phyloP scores from a whole-genome alignment of 2,113 vertebrate genomes.

The Scytalopus superciliaris region DNA sequence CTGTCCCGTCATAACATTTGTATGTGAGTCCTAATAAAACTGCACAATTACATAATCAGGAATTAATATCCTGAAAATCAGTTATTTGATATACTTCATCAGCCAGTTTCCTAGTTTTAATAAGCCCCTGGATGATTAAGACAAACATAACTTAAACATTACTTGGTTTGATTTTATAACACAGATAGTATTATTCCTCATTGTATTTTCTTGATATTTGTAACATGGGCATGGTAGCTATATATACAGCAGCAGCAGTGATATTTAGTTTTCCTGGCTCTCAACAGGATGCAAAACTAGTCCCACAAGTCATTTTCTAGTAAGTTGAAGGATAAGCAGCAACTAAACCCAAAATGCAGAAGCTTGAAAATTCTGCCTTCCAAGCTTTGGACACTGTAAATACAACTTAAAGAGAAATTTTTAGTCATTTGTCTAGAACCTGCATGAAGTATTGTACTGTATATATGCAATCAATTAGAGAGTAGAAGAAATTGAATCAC shows the following conservation, averaged over 20 bases:
- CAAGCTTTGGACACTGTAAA: not conserved
- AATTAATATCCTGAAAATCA: not conserved
- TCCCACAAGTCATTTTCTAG: not conserved
- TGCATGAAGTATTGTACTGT: not conserved
- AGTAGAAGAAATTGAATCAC: not conserved
- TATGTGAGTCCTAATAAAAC: not conserved
- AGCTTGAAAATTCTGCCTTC: not conserved
- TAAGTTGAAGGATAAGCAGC: not conserved
- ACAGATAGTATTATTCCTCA: not conserved
- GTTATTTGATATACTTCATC: not conserved
- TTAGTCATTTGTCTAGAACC: not conserved
- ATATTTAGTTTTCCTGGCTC: not conserved
- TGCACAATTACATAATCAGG: not conserved
- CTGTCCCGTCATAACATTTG: rapidly evolving
- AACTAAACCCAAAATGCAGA: not conserved
- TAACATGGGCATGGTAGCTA: not conserved
- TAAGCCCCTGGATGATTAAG: not conserved
- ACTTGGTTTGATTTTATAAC: not conserved
- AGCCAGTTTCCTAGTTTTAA: not conserved
- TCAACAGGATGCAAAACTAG: not conserved
- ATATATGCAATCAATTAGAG: not conserved
- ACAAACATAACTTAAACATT: not conserved
- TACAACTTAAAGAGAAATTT: not conserved
- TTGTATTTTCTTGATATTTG: not conserved
- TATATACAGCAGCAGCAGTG: not conserved